Conservation (phyloP, 2,888 invertebrate species). For the Teleogryllus oceanicus region DNA sequence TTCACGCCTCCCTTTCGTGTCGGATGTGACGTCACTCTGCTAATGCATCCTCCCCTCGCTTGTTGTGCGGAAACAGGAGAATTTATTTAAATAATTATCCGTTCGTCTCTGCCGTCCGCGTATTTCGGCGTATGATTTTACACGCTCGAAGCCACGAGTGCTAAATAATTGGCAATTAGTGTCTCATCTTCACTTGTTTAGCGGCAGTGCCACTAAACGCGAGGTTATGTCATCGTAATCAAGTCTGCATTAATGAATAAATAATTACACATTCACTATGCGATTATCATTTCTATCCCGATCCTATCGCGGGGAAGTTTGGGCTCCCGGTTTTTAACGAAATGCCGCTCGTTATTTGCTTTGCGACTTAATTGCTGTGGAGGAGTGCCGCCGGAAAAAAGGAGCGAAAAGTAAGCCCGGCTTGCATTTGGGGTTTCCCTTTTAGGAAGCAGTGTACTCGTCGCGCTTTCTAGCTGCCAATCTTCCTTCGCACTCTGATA, state of each 20-base stretch:
- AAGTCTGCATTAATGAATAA: constrained; percentile 7
- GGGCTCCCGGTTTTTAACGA: not conserved
- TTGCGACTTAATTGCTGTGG: not conserved
- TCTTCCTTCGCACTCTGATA: too few species aligned
- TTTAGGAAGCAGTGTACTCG: too few species aligned
- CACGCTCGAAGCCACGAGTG: not conserved
- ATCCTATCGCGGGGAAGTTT: not conserved
- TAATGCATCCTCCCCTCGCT: not conserved
- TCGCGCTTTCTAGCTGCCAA: too few species aligned
- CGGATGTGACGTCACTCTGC: not conserved
- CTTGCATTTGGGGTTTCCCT: too few species aligned
- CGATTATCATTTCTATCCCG: not conserved
- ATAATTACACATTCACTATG: not conserved
- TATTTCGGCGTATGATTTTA: not conserved
- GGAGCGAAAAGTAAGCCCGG: not conserved
- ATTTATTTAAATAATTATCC: constrained; percentile 11
- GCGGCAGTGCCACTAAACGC: constrained; percentile 5
- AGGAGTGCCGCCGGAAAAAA: not conserved
- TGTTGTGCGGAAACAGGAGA: not conserved
- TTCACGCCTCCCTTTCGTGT: not conserved
- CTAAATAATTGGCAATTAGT: constrained; percentile 18
- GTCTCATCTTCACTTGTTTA: constrained; percentile 18
- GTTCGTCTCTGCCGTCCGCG: not conserved
- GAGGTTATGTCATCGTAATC: constrained; percentile 18
- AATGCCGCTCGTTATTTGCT: constrained; percentile 9